A percentile compares a stretch with the other conserved stretches of the same genome.
phyloP scores from a whole-genome alignment of 64 coral and sea anemone genomes.

The Porites lutea region DNA sequence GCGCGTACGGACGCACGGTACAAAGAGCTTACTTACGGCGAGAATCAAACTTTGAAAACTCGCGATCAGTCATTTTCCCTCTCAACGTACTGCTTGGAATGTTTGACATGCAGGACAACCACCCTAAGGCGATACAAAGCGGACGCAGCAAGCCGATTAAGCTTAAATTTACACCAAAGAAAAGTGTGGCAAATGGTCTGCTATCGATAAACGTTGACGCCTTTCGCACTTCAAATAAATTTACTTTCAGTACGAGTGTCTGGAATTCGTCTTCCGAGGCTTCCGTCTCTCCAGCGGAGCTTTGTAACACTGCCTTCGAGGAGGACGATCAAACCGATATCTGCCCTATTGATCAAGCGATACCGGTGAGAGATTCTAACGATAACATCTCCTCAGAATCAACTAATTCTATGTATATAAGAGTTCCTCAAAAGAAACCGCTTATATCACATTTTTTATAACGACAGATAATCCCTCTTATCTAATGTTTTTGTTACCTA shows the following conservation, averaged over 20 bases:
- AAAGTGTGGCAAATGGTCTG: constrained; percentile 41
- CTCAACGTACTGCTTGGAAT: constrained; percentile 2
- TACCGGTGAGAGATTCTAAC: no score
- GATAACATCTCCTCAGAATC: neutral
- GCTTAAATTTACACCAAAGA: constrained; percentile 34
- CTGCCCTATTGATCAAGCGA: constrained; percentile 3
- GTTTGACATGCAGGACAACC: constrained; percentile 70
- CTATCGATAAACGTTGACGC: constrained; percentile 43
- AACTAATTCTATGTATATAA: neutral
- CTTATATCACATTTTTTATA: no score
- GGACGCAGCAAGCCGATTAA: constrained; percentile 48
- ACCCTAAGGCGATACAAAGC: constrained; percentile 69
- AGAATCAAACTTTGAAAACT: constrained; percentile 76
- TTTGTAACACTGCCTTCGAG: no score
- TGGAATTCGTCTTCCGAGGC: no score
- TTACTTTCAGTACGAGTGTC: neutral
- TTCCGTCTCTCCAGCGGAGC: no score
- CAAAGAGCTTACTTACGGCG: constrained; percentile 8
- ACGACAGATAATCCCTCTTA: no score
- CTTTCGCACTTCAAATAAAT: neutral
- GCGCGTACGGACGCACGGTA: constrained; percentile 29
- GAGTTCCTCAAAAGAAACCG: neutral
- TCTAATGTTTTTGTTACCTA: no score
- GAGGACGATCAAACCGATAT: neutral
- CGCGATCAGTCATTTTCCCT: constrained; percentile 60